Conservation (phyloP, 2,888 invertebrate species). For the Heterodera filipjevi region DNA sequence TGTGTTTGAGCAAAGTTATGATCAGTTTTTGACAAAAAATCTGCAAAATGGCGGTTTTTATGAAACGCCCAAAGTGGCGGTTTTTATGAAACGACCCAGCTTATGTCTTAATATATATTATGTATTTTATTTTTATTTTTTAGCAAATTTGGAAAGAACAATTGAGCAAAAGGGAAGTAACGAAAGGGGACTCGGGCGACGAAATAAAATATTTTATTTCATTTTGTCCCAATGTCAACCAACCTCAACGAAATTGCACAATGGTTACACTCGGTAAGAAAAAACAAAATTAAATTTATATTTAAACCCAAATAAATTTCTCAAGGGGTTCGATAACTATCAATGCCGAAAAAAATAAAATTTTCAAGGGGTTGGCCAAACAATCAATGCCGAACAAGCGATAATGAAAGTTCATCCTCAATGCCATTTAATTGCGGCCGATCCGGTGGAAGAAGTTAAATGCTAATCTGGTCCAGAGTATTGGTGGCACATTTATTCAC, state of each 20-base stretch:
- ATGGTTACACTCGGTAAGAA: conserved; percentile 10
- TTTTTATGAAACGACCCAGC: too few species aligned
- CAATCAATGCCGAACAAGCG: conserved; percentile 10
- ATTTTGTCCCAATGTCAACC: conserved; percentile 1
- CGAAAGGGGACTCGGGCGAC: not conserved
- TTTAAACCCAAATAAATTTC: not conserved
- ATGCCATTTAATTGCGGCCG: conserved; percentile 16
- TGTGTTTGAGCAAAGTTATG: too few species aligned
- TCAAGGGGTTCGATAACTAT: conserved; percentile 14
- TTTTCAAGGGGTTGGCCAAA: conserved; percentile 16
- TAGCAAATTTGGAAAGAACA: conserved; percentile 24
- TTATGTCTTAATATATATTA: too few species aligned
- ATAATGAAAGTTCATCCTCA: conserved; percentile 15
- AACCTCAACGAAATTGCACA: not conserved
- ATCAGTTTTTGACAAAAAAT: too few species aligned
- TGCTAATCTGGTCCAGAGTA: not conserved
- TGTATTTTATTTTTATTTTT: not conserved
- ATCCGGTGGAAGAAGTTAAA: conserved; percentile 17
- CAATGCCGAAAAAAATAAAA: not conserved
- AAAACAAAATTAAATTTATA: not conserved
- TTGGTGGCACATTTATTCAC: conserved; percentile 23
- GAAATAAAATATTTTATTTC: conserved; percentile 21
- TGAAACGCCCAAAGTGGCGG: too few species aligned
- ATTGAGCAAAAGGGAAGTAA: not conserved
- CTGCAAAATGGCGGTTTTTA: too few species aligned